A percentile compares a stretch with the other conserved stretches of the same genome.
These are phyloP conservation scores for Liasis olivaceus DNA, from an alignment of 2,797 vertebrate genomes.

Conservation along the genomic window DNA sequence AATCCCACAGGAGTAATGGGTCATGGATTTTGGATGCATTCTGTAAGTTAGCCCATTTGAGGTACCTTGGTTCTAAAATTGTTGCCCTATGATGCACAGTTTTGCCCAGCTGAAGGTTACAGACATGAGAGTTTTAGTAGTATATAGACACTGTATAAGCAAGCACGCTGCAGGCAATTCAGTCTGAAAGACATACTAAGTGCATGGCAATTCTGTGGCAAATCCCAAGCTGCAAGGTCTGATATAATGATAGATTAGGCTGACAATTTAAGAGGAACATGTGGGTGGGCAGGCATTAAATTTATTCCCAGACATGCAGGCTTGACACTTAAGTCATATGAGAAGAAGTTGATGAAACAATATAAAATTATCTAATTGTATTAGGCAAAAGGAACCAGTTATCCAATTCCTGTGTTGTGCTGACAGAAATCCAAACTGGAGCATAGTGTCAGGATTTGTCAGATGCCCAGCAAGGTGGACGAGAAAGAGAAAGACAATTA, in stretches of 20 bases:
- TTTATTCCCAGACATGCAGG: conserved; percentile 63
- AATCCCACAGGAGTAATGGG: no score
- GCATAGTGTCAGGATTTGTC: conserved; percentile 45
- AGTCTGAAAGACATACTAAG: conserved; percentile 49
- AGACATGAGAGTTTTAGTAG: no score
- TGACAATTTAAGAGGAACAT: conserved; percentile 69
- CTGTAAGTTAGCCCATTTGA: no score
- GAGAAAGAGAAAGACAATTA: conserved; percentile 32
- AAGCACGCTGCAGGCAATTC: conserved; percentile 49
- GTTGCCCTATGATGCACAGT: no score
- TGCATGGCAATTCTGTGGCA: conserved; percentile 33
- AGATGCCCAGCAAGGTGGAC: conserved; percentile 34
- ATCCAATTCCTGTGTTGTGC: conserved; percentile 65
- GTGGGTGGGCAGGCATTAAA: conserved; percentile 69
- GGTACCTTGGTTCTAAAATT: no score
- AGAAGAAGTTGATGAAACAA: conserved; percentile 68
- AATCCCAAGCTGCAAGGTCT: conserved; percentile 62
- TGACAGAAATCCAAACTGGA: conserved; percentile 57
- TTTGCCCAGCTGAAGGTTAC: no score
- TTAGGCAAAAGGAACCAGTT: conserved; percentile 64
- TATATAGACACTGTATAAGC: background rate
- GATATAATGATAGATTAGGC: conserved; percentile 65
- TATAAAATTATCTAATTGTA: conserved; percentile 70
- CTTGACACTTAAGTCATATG: conserved; percentile 62
- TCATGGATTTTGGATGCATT: no score